Conservation (phyloP, 1,140 invertebrate genomes). For the Hyles euphorbiae region DNA sequence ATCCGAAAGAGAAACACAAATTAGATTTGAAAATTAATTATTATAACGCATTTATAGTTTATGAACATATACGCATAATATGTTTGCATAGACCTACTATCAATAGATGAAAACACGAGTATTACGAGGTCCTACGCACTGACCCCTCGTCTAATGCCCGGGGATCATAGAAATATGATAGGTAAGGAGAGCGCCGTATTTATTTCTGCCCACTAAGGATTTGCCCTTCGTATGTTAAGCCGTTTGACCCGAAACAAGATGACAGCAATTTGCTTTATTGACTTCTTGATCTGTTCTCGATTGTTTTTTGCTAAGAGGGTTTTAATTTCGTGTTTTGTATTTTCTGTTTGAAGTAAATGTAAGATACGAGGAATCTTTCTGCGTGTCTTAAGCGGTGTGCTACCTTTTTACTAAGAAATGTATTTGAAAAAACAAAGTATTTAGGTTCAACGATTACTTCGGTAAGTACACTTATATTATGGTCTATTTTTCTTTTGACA, state of each 20-base stretch:
- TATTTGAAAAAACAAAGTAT: too few relatives aligned
- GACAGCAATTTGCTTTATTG: slow-evolving; percentile 60
- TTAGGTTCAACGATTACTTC: too few relatives aligned
- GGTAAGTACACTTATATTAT: too few relatives aligned
- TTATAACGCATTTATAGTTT: too few relatives aligned
- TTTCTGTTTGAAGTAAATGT: background rate
- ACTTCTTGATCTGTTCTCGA: slow-evolving; percentile 35
- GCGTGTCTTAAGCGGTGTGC: too few relatives aligned
- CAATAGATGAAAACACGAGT: slow-evolving; percentile 37
- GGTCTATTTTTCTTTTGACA: too few relatives aligned
- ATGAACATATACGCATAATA: too few relatives aligned
- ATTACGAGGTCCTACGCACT: slow-evolving; percentile 50
- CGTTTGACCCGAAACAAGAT: slow-evolving; percentile 66
- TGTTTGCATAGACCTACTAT: slow-evolving; percentile 34
- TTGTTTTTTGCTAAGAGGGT: slow-evolving; percentile 1
- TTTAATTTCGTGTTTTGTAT: slow-evolving; percentile 9
- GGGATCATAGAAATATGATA: slow-evolving; percentile 69
- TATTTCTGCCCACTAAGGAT: slow-evolving; percentile 69
- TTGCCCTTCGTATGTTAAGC: slow-evolving; percentile 66
- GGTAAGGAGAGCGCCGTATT: slow-evolving; percentile 54
- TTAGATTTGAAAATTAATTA: too few relatives aligned
- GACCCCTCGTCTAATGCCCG: slow-evolving; percentile 65
- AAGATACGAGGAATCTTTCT: background rate
- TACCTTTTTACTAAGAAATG: too few relatives aligned
- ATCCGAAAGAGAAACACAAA: too few relatives aligned